phyloP scores from a whole-genome alignment of 1,140 invertebrate genomes.

The Musca vetustissima region DNA sequence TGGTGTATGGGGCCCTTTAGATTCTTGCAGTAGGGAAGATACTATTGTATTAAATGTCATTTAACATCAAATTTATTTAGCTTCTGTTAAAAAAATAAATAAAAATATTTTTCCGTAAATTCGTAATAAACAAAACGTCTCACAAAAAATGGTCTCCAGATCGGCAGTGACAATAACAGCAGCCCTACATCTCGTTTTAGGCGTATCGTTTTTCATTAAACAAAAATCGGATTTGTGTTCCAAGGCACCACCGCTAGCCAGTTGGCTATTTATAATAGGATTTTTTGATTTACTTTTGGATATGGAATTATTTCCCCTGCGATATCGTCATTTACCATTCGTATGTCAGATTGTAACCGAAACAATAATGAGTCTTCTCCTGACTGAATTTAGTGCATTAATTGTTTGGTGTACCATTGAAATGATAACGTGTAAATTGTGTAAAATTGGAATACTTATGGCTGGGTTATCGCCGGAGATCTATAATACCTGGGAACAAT shows the following conservation, averaged over 20 bases:
- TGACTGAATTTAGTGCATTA: slow-evolving; percentile 25
- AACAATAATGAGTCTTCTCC: slow-evolving; percentile 16
- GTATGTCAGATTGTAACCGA: slow-evolving; percentile 23
- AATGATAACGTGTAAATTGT: slow-evolving; percentile 16
- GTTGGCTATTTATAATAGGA: slow-evolving; percentile 29
- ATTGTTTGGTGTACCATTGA: slow-evolving; percentile 28
- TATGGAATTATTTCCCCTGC: slow-evolving; percentile 20
- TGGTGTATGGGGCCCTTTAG: too few species aligned
- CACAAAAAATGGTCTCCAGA: slow-evolving; percentile 4
- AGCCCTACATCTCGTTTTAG: slow-evolving; percentile 19
- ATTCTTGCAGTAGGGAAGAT: too few species aligned
- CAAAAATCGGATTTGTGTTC: slow-evolving; percentile 22
- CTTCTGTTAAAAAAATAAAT: too few species aligned
- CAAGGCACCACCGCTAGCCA: slow-evolving; percentile 15
- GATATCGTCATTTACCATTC: slow-evolving; percentile 27
- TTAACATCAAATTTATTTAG: too few species aligned
- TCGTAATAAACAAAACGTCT: background rate
- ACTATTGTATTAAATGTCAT: too few species aligned
- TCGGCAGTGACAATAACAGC: slow-evolving; percentile 21
- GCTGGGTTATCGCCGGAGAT: background rate
- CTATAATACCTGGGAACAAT: slow-evolving; percentile 13
- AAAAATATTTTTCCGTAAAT: too few species aligned
- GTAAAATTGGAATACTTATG: slow-evolving; percentile 12
- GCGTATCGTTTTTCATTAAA: slow-evolving; percentile 26
- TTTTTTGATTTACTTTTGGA: slow-evolving; percentile 27